These are phyloP conservation scores for Falcaria lacertinaria DNA, from an alignment of 2,888 invertebrate genomes.

Conservation along the genomic window DNA sequence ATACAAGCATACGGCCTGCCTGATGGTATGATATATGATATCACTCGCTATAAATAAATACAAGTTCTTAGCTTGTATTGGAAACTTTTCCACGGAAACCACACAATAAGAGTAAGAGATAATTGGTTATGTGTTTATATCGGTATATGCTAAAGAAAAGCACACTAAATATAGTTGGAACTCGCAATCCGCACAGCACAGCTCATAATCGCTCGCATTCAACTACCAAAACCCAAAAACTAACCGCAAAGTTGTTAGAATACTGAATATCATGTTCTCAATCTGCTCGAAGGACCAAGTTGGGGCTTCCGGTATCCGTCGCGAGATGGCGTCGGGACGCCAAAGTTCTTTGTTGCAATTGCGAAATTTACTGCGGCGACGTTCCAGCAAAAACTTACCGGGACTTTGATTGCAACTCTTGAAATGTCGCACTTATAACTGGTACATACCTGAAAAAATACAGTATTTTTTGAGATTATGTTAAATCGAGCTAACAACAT, in stretches of 20 bases:
- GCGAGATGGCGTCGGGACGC: constrained; percentile 30
- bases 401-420: constrained; percentile 27
- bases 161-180: too few relatives aligned
- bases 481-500: constrained; percentile 9
- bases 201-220: background rate
- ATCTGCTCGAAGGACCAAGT: constrained; percentile 37
- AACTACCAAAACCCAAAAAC: constrained; percentile 9
- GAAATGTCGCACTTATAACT: constrained; percentile 7
- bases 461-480: constrained; percentile 4
- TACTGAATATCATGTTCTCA: constrained; percentile 9
- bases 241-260: constrained; percentile 4
- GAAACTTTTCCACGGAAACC: too few relatives aligned
- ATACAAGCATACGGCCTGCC: too few relatives aligned
- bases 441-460: constrained; percentile 20
- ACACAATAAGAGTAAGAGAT: too few relatives aligned
- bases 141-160: too few relatives aligned
- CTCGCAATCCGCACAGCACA: background rate
- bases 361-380: constrained; percentile 39
- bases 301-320: constrained; percentile 29
- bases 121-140: too few relatives aligned
- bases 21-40: too few relatives aligned
- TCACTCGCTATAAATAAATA: too few relatives aligned
- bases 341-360: constrained; percentile 45
- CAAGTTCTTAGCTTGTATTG: too few relatives aligned
- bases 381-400: constrained; percentile 14